A percentile compares a stretch with the other conserved stretches of the same genome.
Conservation (phyloP, 2,113 vertebrate species). For the Corythoichthys intestinalis region DNA sequence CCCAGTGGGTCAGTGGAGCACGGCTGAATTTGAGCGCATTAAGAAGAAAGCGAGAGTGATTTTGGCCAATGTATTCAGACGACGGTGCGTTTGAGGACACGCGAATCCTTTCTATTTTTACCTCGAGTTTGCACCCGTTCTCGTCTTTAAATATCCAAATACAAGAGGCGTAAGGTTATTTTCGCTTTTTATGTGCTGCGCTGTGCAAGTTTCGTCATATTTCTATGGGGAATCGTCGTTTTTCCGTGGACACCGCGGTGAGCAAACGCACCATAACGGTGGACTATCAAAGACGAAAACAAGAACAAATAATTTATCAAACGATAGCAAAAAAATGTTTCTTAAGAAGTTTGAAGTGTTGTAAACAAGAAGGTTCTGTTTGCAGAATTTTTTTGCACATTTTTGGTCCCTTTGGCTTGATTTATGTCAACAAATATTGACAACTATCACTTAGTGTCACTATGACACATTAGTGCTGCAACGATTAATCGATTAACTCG, state of each 20-base stretch:
- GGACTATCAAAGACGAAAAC: not conserved
- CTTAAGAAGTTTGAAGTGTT: too few relatives aligned
- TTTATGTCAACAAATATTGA: too few relatives aligned
- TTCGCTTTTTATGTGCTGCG: not conserved
- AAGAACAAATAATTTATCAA: not conserved
- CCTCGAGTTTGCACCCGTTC: not conserved
- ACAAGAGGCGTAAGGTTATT: not conserved
- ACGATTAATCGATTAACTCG: too few relatives aligned
- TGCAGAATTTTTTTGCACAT: too few relatives aligned
- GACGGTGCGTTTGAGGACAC: not conserved
- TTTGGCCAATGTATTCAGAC: not conserved
- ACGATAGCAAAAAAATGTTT: not conserved
- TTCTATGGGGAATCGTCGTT: not conserved
- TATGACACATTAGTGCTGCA: too few relatives aligned
- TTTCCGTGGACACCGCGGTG: not conserved
- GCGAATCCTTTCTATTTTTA: not conserved
- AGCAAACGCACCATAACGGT: not conserved
- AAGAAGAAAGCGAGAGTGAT: constrained; percentile 8
- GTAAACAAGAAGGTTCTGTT: too few relatives aligned
- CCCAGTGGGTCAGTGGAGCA: constrained; percentile 59
- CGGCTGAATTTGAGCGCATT: constrained; percentile 5
- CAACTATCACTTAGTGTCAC: too few relatives aligned
- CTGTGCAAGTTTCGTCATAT: not conserved
- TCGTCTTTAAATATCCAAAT: not conserved
- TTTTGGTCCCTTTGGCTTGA: too few relatives aligned